phyloP scores from a whole-genome alignment of 2,888 invertebrate genomes.

The Rhogogaster chlorosoma region DNA sequence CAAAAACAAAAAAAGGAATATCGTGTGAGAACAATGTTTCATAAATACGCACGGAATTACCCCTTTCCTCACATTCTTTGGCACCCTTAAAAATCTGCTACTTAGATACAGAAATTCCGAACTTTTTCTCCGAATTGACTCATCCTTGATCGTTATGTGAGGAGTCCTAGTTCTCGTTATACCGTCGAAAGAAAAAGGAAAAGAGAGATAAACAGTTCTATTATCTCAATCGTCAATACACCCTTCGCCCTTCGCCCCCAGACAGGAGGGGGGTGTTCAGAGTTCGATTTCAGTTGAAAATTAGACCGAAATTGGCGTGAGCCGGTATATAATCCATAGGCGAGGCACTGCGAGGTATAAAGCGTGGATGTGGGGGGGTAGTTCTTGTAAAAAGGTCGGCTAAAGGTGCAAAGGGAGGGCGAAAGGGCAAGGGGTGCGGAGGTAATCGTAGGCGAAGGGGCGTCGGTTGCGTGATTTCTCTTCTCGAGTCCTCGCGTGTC shows the following conservation, averaged over 20 bases:
- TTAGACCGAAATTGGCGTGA: constrained; percentile 62
- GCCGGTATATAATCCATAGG: constrained; percentile 56
- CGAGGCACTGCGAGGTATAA: not conserved
- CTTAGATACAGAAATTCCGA: no score
- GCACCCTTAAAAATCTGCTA: no score
- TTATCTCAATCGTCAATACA: not conserved
- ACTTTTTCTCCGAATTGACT: no score
- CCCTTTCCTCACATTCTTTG: no score
- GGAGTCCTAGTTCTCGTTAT: no score
- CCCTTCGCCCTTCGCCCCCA: not conserved
- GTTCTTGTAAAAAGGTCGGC: not conserved
- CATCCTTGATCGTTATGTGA: no score
- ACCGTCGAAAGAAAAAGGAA: not conserved
- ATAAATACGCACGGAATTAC: no score
- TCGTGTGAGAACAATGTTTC: no score
- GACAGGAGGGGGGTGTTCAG: not conserved
- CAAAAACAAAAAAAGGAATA: no score
- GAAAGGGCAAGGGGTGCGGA: constrained; percentile 42
- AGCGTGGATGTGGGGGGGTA: not conserved
- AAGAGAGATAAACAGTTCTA: not conserved
- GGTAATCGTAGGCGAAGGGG: constrained; percentile 58
- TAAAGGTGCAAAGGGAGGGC: not conserved
- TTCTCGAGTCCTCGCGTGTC: constrained; percentile 74
- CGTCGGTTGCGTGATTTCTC: constrained; percentile 74
- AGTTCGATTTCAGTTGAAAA: constrained; percentile 53